phyloP scores from a whole-genome alignment of 2,888 invertebrate genomes.

The Ethmia dodecea region DNA sequence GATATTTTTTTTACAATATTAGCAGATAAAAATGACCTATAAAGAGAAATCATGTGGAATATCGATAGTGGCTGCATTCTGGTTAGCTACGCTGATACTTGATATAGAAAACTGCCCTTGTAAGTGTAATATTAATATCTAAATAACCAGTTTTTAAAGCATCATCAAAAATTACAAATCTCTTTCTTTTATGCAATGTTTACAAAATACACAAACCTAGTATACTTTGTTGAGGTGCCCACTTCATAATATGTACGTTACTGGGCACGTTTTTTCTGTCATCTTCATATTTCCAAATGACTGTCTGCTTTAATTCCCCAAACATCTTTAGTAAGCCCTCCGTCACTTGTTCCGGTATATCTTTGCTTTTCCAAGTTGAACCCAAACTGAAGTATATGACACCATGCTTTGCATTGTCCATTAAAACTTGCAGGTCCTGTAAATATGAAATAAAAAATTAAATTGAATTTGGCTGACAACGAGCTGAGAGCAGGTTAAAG shows the following conservation, averaged over 20 bases:
- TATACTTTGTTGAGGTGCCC: constrained; percentile 58
- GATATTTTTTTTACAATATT: no score
- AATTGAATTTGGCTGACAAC: no score
- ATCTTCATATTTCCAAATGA: constrained; percentile 58
- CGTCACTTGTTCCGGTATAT: constrained; percentile 34
- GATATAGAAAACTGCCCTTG: no score
- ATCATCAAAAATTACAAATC: constrained; percentile 2
- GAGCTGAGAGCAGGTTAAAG: no score
- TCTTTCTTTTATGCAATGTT: not conserved
- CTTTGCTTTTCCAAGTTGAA: constrained; percentile 37
- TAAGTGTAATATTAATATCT: no score
- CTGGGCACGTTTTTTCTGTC: constrained; percentile 35
- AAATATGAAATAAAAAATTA: constrained; percentile 15
- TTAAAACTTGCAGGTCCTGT: constrained; percentile 51
- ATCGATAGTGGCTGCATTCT: no score
- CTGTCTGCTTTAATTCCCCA: constrained; percentile 41
- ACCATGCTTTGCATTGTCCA: constrained; percentile 43
- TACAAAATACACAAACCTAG: constrained; percentile 32
- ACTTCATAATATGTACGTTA: constrained; percentile 48
- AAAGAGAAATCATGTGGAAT: no score
- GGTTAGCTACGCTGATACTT: no score
- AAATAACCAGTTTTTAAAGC: no score
- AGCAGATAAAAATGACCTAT: no score
- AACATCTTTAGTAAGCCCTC: constrained; percentile 37
- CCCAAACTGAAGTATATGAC: constrained; percentile 59